Conservation (phyloP, 2,888 invertebrate genomes). For the Lacanobia wlatinum region DNA sequence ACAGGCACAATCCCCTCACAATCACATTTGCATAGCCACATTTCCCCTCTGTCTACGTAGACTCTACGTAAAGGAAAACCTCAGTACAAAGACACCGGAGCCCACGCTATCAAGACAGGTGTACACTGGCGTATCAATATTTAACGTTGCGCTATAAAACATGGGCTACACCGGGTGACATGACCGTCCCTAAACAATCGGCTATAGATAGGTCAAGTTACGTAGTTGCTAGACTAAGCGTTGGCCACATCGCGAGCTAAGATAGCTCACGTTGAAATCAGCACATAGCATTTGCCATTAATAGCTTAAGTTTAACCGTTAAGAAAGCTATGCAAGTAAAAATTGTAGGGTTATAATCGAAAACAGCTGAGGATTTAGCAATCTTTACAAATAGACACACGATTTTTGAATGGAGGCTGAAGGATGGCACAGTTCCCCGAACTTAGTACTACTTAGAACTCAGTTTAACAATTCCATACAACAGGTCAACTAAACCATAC, state of each 20-base stretch:
- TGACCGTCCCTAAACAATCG: slow-evolving; percentile 11
- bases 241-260: not conserved
- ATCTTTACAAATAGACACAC: too few relatives aligned
- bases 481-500: too few relatives aligned
- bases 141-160: slow-evolving; percentile 68
- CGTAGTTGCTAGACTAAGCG: not conserved
- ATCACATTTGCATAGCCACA: slow-evolving; percentile 45
- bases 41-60: slow-evolving; percentile 28
- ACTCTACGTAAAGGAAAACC: slow-evolving; percentile 40
- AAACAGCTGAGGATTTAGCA: too few relatives aligned
- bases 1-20: slow-evolving; percentile 13
- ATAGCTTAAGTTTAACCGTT: too few relatives aligned
- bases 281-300: too few relatives aligned
- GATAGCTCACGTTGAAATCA: too few relatives aligned
- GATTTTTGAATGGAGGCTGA: not conserved
- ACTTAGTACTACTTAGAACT: too few relatives aligned
- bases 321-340: too few relatives aligned
- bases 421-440: not conserved
- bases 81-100: slow-evolving; percentile 43
- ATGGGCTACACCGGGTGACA: slow-evolving; percentile 49
- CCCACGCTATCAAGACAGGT: slow-evolving; percentile 44
- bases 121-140: slow-evolving; percentile 70
- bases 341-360: too few relatives aligned
- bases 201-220: slow-evolving; percentile 8
- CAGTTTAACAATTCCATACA: too few relatives aligned